These are phyloP conservation scores for Tetragonula clypearis DNA, from an alignment of 1,140 invertebrate species.

Conservation along the genomic window DNA sequence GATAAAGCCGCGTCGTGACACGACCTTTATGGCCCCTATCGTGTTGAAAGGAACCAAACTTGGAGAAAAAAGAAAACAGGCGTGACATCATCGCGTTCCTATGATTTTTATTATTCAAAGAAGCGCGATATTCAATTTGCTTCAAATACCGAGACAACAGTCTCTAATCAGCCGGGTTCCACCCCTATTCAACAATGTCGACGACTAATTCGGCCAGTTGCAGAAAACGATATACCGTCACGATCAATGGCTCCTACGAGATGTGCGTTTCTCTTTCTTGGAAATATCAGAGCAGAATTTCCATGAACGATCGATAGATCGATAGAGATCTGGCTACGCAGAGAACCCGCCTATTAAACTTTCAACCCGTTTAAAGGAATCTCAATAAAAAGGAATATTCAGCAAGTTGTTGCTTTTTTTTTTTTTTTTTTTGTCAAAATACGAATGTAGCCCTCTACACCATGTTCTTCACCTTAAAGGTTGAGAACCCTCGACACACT, in stretches of 20 bases:
- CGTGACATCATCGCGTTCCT: conserved; percentile 18
- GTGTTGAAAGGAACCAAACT: background rate
- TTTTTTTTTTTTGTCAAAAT: too few species aligned
- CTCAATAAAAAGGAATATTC: too few species aligned
- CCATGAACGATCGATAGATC: conserved; percentile 34
- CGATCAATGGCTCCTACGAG: too few species aligned
- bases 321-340: background rate
- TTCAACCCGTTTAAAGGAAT: background rate
- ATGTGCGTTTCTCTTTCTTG: background rate
- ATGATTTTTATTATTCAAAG: conserved; percentile 19
- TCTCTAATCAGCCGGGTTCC: background rate
- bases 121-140: background rate
- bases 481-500: background rate
- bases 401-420: too few species aligned
- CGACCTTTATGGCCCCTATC: conserved; percentile 9
- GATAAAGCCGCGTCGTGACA: background rate
- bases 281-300: conserved; percentile 27
- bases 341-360: conserved; percentile 11
- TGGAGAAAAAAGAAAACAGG: background rate
- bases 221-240: background rate
- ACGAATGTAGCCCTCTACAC: background rate
- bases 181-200: background rate
- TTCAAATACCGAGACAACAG: too few species aligned
- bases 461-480: too few species aligned
- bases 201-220: conserved; percentile 6